Evolutionary conservation across 2,888 invertebrate genomes (phyloP), one percentile per base, ranked within the genome.

Genomic region (Archips crataeganus): DNA sequence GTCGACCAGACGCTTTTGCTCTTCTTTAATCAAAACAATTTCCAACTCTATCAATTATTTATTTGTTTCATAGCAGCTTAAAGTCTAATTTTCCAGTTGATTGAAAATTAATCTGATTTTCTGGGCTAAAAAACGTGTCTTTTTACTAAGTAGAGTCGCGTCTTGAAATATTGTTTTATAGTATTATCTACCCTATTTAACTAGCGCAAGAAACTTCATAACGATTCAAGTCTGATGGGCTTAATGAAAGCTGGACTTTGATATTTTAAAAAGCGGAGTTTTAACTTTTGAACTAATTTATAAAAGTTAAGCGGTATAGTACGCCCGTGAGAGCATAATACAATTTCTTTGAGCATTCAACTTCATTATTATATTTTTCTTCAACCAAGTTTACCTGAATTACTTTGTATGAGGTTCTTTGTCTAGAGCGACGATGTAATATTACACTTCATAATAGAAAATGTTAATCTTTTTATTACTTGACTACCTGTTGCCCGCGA

Each of bases 211-310:
- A 65, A 15, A 11, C 13, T 34, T 49, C 2, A 51, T 42, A 47
- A 4, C 5, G 39, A 65, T 32, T 32, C 23, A 13, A n/a, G 13
- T 42, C 32, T 47, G 59, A 60, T 60, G 42, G 39, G n/a, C 51
- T 61, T 61, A 54, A 42, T 71, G 42, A 66, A 71, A 61, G 51
- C 59, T 71, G 32, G 60, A 42, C 59, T 71, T 71, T 65, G 49
- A 71, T 70, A 71, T 54, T 61, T 66, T 60, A 36, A 15, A 15
- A 61, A 32, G n/a, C 11, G 39, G 61, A 60, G 63, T 49, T 49
- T 10, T 8, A 47, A 62, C 32, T 73, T 62, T 42, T 10, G 23
- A 49, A 68, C 36, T 59, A 63, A 63, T 63, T 68, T 63, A 51
- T n/a, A 59, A 68, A 73, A 68, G 62, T 68, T 68, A 73, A 63